A percentile compares a stretch with the other conserved stretches of the same genome.
These are phyloP conservation scores for Drosophila ohnishii DNA, from an alignment of 1,140 invertebrate genomes.

Conservation along the genomic window DNA sequence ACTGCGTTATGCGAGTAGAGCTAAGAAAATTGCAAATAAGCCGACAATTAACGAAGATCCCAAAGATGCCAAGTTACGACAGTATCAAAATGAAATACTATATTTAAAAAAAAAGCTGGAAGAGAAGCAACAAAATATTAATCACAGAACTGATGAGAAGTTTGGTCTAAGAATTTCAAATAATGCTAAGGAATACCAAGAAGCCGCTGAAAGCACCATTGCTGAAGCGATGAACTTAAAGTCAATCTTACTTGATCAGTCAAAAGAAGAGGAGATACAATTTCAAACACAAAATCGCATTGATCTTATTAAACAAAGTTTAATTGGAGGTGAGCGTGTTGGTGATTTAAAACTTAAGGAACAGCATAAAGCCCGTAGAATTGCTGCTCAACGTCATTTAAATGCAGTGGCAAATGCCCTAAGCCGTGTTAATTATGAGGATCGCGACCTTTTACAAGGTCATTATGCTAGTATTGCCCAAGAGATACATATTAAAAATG, in stretches of 20 bases:
- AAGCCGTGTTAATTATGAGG: conserved; percentile 87
- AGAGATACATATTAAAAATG: conserved; percentile 89
- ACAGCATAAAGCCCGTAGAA: conserved; percentile 87
- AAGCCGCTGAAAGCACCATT: neutral
- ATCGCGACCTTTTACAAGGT: conserved; percentile 85
- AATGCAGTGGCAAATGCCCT: conserved; percentile 87
- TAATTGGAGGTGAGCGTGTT: conserved; percentile 92
- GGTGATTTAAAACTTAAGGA: conserved; percentile 89
- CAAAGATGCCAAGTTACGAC: conserved; percentile 93
- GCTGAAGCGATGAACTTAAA: neutral
- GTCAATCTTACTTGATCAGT: neutral
- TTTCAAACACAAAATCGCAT: conserved; percentile 85
- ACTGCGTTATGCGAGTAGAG: conserved; percentile 93
- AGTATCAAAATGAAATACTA: conserved; percentile 95
- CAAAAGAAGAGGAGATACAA: conserved; percentile 51
- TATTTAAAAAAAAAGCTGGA: conserved; percentile 89
- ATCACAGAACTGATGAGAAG: neutral
- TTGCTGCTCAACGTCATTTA: conserved; percentile 87
- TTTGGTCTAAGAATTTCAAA: neutral
- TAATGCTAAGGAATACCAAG: conserved; percentile 49
- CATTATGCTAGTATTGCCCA: conserved; percentile 90
- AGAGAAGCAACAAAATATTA: conserved; percentile 42
- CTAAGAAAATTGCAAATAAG: conserved; percentile 97
- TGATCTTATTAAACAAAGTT: conserved; percentile 88
- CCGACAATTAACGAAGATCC: conserved; percentile 97